Percentiles rank a stretch among this genome's conserved stretches.
These are phyloP conservation scores for Polyodon spathula DNA, from an alignment of 2,113 vertebrate genomes.

Conservation along the genomic window DNA sequence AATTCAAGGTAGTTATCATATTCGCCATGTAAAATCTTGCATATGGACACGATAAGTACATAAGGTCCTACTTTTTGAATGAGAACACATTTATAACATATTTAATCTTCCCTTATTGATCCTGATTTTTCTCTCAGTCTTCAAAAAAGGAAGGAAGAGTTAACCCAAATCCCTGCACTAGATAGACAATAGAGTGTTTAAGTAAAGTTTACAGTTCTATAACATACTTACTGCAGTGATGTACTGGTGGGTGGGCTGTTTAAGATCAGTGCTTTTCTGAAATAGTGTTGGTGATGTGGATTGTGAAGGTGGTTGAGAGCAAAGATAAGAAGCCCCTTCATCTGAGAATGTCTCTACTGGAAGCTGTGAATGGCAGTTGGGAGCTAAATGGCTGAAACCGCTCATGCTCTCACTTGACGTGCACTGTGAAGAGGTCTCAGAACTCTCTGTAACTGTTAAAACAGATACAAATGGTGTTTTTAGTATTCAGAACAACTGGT, in stretches of 20 bases:
- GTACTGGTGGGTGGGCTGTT: constrained; percentile 40
- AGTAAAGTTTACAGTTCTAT: not conserved
- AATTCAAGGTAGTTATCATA: too few species aligned
- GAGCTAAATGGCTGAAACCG: constrained; percentile 32
- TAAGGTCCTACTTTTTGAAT: too few species aligned
- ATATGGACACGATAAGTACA: too few species aligned
- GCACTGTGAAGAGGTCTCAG: constrained; percentile 58
- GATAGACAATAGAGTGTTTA: too few species aligned
- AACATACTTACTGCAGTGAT: constrained; percentile 54
- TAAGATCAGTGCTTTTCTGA: constrained; percentile 42
- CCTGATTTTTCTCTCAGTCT: too few species aligned
- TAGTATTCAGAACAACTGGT: too few species aligned
- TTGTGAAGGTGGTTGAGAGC: constrained; percentile 27
- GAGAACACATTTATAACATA: too few species aligned
- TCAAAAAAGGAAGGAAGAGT: too few species aligned
- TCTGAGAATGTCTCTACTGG: constrained; percentile 43
- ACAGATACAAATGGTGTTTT: constrained; percentile 1
- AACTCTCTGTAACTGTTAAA: constrained; percentile 49
- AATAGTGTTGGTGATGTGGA: constrained; percentile 41
- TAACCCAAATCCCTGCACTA: too few species aligned
- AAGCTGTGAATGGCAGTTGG: constrained; percentile 26
- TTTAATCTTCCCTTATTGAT: too few species aligned
- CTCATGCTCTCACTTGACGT: constrained; percentile 52
- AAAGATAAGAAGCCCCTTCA: constrained; percentile 41
- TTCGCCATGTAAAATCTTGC: too few species aligned